Evolutionary conservation across 2,888 invertebrate species (phyloP).

Genomic region (Embidobia sp.): DNA sequence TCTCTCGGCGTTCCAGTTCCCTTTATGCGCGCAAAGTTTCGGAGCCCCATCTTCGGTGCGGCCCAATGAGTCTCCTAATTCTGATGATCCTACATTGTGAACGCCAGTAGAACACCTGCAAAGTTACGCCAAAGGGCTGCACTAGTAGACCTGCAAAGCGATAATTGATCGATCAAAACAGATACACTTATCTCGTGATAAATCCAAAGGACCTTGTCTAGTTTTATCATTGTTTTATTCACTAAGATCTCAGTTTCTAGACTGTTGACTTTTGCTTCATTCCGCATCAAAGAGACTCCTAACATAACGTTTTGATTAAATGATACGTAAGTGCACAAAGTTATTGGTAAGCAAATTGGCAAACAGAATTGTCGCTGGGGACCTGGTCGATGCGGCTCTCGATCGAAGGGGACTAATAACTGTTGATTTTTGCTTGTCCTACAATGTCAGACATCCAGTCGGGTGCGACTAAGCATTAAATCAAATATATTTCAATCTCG

Average conservation of each 20-base stretch:
- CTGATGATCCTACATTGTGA: constrained; percentile 47
- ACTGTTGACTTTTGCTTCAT: constrained; percentile 8
- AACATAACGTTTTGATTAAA: constrained; percentile 19
- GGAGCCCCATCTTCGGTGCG: constrained; percentile 44
- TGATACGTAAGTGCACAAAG: constrained; percentile 21
- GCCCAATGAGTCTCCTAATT: constrained; percentile 59
- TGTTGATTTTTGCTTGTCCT: constrained; percentile 67
- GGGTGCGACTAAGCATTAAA: constrained; percentile 75
- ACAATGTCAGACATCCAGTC: constrained; percentile 64
- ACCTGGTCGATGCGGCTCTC: constrained; percentile 44
- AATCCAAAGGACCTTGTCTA: background rate
- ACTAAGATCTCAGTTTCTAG: background rate
- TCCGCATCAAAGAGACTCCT: background rate
- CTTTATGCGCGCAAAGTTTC: constrained; percentile 67
- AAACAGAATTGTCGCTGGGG: constrained; percentile 67
- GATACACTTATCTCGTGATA: constrained; percentile 1
- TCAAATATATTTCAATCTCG: constrained; percentile 78
- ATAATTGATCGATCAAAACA: constrained; percentile 36
- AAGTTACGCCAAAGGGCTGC: constrained; percentile 15
- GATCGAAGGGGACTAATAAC: constrained; percentile 67
- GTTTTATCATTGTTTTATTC: constrained; percentile 1
- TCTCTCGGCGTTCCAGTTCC: constrained; percentile 63
- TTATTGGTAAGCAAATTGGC: constrained; percentile 59
- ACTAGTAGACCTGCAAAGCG: background rate
- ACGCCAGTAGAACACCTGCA: constrained; percentile 59